Base-by-base conservation (phyloP, 2,113 vertebrate species). In the Colossoma macropomum region DNA sequence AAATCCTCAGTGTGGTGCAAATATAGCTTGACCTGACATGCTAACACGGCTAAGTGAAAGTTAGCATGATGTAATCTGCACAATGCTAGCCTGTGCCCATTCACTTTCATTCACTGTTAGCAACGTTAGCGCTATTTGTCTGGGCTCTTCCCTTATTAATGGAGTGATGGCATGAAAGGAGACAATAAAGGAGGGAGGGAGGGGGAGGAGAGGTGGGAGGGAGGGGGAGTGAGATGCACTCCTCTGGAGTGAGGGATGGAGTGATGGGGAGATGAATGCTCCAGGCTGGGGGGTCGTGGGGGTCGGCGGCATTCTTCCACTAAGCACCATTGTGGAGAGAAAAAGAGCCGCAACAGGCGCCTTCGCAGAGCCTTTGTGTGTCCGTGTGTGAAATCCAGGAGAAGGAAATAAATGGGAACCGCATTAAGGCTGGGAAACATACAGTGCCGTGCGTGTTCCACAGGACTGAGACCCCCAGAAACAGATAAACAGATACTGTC, bases 241-340 rank as follows among this genome's bases (percentile, higher is more conserved):
- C 86, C 79, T 79, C 83, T 41, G 28, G 88, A 78, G 25, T 15
- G 54, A 59, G 54, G 59, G 9, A 27, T 27, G 59, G 59, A 62
- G 59, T 9, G 59, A 62, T 62, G 82, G 60, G 48, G 34, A 85
- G 91, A 92, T 93, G 88, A 92, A 93, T 92, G 86, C 86, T 85
- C 72, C 81, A 84, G 84, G 88, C 85, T 84, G 45, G 15, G 88
- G 88, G 87, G 82, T 80, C 84, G 70, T 87, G 91, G 93, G 92
- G 90, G 91, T 90, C 28, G 81, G 63, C 86, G 75, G 86, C 91
- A 92, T 93, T 93, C 90, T 89, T 90, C 75, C 84, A 92, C 90
- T 85, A 68, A 89, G 88, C 84, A 79, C 81, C 82, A 89, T 83
- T 88, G 79, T 80, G 89, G 59, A 82, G 84, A 84, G 84, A 88